Evolutionary conservation across 2,113 vertebrate genomes (phyloP).

Genomic region (Campylomormyrus numenius): DNA sequence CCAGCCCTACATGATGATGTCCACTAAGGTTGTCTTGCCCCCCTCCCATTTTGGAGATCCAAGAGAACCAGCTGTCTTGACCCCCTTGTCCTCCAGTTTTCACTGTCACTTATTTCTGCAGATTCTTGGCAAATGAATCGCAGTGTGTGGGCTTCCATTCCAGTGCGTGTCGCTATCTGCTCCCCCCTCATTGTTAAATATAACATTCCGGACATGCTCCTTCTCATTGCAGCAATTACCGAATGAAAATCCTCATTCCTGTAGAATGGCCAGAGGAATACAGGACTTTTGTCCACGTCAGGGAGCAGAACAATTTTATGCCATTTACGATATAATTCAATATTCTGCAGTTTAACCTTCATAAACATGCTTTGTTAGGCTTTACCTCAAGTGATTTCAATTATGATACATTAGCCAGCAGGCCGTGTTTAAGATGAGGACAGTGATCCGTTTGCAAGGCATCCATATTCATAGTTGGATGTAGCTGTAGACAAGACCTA

Average conservation of each 20-base stretch:
- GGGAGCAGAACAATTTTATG: slow-evolving; percentile 42
- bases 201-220: slow-evolving; percentile 52
- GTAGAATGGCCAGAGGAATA: slow-evolving; percentile 43
- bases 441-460: neutral
- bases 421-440: slow-evolving; percentile 37
- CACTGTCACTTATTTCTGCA: slow-evolving; percentile 44
- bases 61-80: neutral
- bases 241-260: slow-evolving; percentile 47
- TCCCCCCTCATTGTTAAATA: slow-evolving; percentile 43
- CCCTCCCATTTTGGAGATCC: neutral
- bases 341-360: slow-evolving; percentile 34
- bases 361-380: slow-evolving; percentile 39
- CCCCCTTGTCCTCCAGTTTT: slow-evolving; percentile 33
- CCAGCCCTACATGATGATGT: neutral
- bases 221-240: slow-evolving; percentile 50
- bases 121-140: slow-evolving; percentile 54
- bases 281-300: slow-evolving; percentile 52
- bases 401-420: slow-evolving; percentile 36
- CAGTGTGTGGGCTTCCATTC: slow-evolving; percentile 33
- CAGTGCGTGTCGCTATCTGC: slow-evolving; percentile 33
- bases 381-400: slow-evolving; percentile 52
- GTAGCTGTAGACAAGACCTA: neutral
- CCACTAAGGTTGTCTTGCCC: neutral
- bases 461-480: neutral
- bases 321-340: slow-evolving; percentile 54